Evolutionary conservation across 2,113 vertebrate species (phyloP).

Genomic region (Apaloderma vittatum): DNA sequence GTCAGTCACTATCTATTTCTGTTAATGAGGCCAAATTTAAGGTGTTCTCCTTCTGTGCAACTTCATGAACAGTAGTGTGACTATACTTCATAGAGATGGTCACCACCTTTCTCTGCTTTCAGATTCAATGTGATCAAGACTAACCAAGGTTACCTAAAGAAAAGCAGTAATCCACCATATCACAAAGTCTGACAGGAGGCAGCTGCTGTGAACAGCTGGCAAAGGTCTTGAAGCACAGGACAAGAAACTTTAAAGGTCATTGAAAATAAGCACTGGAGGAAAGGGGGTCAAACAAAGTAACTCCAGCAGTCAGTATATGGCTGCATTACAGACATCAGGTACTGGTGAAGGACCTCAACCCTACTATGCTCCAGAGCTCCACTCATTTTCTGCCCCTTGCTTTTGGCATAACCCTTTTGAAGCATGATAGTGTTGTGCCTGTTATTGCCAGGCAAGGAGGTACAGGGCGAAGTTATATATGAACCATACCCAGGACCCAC

Average conservation of each 20-base stretch:
- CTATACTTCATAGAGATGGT: background rate
- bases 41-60: background rate
- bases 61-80: background rate
- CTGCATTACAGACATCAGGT: background rate
- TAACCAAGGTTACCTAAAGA: background rate
- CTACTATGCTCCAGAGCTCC: background rate
- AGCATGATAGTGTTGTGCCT: background rate
- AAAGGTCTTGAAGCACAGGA: background rate
- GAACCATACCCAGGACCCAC: background rate
- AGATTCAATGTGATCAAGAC: background rate
- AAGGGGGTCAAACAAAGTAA: background rate
- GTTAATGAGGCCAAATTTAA: background rate
- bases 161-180: background rate
- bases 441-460: background rate
- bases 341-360: background rate
- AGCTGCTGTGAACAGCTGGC: background rate
- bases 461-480: background rate
- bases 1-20: background rate
- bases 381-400: background rate
- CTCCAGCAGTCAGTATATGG: fast-evolving
- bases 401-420: background rate
- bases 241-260: background rate
- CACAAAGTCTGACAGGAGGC: background rate
- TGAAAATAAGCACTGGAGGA: background rate
- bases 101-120: background rate